Evolutionary conservation across 1,140 invertebrate genomes (phyloP).

Genomic region (Heliconius hewitsoni): DNA sequence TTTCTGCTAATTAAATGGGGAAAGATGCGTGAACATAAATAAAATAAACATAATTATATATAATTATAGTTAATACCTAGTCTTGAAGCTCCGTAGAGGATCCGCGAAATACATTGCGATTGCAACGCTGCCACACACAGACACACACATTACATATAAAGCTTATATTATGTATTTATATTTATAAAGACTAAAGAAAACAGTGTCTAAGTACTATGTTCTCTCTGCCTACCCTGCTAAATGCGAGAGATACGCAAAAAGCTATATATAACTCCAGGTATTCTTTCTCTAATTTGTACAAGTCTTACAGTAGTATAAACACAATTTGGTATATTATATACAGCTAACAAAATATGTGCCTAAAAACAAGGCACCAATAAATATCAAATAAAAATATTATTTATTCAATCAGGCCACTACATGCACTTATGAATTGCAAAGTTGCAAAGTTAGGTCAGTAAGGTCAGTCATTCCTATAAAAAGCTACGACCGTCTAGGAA

Average conservation of each 20-base stretch:
- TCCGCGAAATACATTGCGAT: slow-evolving; percentile 19
- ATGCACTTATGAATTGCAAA: no score
- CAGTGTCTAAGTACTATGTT: not conserved
- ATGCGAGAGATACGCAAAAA: not conserved
- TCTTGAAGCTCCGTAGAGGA: slow-evolving; percentile 4
- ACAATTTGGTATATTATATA: no score
- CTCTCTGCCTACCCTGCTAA: not conserved
- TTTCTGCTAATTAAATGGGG: slow-evolving; percentile 36
- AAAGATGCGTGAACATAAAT: slow-evolving; percentile 30
- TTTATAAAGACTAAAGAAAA: not conserved
- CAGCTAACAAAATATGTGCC: no score
- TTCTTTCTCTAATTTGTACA: no score
- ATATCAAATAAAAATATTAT: no score
- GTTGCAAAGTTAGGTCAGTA: no score
- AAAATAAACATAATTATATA: slow-evolving; percentile 7
- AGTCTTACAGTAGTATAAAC: no score
- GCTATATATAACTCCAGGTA: no score
- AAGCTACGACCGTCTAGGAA: no score
- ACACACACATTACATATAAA: slow-evolving; percentile 17
- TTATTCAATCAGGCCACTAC: no score
- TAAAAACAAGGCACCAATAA: no score
- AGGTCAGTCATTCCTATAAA: no score
- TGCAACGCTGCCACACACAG: slow-evolving; percentile 37
- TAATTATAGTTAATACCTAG: not conserved
- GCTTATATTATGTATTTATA: not conserved